Conservation (phyloP, 2,888 invertebrate genomes). For the Spicauda simplicius region DNA sequence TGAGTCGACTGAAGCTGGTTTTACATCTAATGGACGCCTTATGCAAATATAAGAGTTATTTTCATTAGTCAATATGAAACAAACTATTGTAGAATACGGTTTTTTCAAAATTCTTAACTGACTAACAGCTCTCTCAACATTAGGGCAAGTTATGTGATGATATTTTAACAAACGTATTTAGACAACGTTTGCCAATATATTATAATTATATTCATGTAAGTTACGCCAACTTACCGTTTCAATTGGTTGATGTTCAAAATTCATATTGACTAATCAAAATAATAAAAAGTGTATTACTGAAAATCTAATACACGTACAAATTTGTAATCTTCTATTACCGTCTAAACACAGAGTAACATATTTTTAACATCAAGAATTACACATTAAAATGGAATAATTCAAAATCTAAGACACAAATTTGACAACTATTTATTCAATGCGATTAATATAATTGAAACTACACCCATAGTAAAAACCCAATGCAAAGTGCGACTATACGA, state of each 20-base stretch:
- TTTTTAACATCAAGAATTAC: neutral
- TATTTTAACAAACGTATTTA: no score
- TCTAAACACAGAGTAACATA: neutral
- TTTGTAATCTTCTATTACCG: neutral
- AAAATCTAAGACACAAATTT: neutral
- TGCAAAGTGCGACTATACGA: neutral
- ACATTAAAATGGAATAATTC: neutral
- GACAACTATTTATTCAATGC: neutral
- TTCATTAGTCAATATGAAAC: constrained; percentile 4
- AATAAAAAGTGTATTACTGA: neutral
- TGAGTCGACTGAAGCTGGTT: no score
- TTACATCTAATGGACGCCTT: neutral
- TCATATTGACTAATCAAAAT: neutral
- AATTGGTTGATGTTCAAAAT: no score
- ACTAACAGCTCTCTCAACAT: no score
- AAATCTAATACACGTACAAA: neutral
- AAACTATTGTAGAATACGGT: neutral
- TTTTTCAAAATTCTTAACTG: no score
- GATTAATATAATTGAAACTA: neutral
- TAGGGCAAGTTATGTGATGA: no score
- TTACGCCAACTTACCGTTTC: no score
- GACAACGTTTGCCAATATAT: no score
- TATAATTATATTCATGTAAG: no score
- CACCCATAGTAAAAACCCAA: neutral
- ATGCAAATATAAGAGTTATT: neutral